Base-by-base conservation (phyloP, 2,113 vertebrate species). In the Pagrus major region DNA sequence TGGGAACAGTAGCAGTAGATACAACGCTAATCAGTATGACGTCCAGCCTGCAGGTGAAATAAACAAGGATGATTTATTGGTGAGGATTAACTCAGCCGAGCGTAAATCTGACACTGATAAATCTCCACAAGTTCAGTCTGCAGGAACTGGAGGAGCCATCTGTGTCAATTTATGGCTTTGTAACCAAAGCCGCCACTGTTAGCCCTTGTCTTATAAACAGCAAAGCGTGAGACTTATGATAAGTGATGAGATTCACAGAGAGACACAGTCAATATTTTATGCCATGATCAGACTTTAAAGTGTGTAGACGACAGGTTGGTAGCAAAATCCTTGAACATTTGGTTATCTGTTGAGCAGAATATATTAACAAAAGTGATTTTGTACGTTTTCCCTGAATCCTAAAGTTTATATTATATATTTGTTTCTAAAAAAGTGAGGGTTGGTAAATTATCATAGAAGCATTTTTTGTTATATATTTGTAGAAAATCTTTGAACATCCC, bases 101-200 rank as follows among this genome's bases (percentile, higher is more conserved):
- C 9, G 49, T 89, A 82, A 86, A 83, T 69, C 58, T 65, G n/a
- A 64, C 74, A 64, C 56, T 46, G 25, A 76, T 87, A 76, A 79
- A 81, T 85, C 47, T 46, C 12, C 42, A 54, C 14, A 25, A 49
- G 18, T 70, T 81, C 8, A 54, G n/a, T 59, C 44, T 33, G 41
- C 47, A 49, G 20, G 44, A 49, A 21, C 49, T 8, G 0, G 3
- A 51, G 2, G 0, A 71, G 25, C 27, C 39, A 14, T 51, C 61
- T 63, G 20, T n/a, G n/a, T 67, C 14, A 70, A 41, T 89, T 82
- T 85, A 89, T 76, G 59, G 27, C 46, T 71, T 39, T 6, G 47
- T 33, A 60, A n/a, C 21, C 78, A 61, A 84, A 89, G 33, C 37
- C 4, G 2, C 41, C 46, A 55, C 61, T 39, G 31, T 33, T 49